Conservation (phyloP, 2,888 invertebrate genomes). For the Lamproptera curius region DNA sequence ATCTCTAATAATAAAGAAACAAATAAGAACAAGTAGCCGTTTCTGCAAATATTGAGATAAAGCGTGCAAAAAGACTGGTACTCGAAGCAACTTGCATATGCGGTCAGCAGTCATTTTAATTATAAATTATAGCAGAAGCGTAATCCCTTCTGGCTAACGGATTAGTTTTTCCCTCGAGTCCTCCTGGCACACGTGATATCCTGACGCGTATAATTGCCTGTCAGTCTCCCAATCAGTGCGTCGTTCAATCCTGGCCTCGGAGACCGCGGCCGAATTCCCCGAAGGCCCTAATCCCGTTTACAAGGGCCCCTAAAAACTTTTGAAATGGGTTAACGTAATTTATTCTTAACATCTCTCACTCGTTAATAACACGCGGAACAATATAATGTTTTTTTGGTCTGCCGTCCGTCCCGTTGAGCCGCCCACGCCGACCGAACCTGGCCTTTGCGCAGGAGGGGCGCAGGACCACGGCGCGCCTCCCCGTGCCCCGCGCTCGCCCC, state of each 20-base stretch:
- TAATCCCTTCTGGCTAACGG: no score
- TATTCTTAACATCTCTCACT: conserved; percentile 58
- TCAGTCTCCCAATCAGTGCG: background rate
- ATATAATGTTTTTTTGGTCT: conserved; percentile 38
- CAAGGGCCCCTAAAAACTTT: conserved; percentile 44
- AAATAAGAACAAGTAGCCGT: no score
- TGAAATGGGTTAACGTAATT: conserved; percentile 55
- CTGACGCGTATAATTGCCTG: background rate
- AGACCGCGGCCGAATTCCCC: conserved; percentile 32
- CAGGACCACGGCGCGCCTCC: background rate
- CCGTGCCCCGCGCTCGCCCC: background rate
- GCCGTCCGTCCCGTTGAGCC: conserved; percentile 33
- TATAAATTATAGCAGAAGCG: no score
- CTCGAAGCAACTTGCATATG: no score
- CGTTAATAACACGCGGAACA: conserved; percentile 51
- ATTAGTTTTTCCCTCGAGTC: no score
- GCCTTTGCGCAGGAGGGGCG: no score
- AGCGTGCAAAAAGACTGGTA: no score
- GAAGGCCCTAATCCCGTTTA: conserved; percentile 42
- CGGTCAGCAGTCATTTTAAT: background rate
- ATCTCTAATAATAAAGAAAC: no score
- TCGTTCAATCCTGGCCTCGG: no score
- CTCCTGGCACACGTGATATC: no score
- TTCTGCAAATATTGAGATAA: no score
- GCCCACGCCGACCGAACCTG: conserved; percentile 12